Percentiles rank a stretch among this genome's conserved stretches.
phyloP scores from a whole-genome alignment of 1,140 invertebrate genomes.

The Phymorhynchus buccinoides region DNA sequence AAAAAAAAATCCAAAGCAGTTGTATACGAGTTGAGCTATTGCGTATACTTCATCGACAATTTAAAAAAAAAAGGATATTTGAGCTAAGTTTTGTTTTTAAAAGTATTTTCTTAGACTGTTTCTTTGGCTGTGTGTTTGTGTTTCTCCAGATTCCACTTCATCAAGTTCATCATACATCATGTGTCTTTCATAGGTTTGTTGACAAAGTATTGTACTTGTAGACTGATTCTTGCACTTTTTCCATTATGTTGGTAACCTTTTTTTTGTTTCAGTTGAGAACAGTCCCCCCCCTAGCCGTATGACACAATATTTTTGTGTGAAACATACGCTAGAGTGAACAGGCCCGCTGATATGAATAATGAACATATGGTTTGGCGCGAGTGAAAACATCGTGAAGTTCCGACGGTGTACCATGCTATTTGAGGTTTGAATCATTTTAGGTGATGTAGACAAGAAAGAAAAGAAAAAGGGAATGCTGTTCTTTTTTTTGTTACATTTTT shows the following conservation, averaged over 20 bases:
- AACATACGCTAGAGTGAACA: conserved; percentile 36
- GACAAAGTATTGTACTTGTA: too few relatives aligned
- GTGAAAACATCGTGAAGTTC: conserved; percentile 41
- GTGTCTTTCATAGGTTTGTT: too few relatives aligned
- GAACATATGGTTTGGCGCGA: conserved; percentile 41
- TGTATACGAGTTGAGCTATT: too few relatives aligned
- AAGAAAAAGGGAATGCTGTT: not conserved
- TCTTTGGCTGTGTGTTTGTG: too few relatives aligned
- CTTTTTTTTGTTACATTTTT: not conserved
- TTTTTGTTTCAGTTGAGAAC: conserved; percentile 42
- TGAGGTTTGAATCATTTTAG: conserved; percentile 37
- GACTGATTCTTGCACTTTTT: too few relatives aligned
- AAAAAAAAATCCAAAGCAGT: too few relatives aligned
- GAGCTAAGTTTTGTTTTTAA: too few relatives aligned
- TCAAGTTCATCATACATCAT: too few relatives aligned
- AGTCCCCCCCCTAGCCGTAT: conserved; percentile 33
- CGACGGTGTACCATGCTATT: conserved; percentile 42
- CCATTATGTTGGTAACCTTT: conserved; percentile 17
- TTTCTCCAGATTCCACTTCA: too few relatives aligned
- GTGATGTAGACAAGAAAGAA: not conserved
- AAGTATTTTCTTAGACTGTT: too few relatives aligned
- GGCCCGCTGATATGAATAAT: conserved; percentile 44
- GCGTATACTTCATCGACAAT: too few relatives aligned
- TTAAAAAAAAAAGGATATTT: too few relatives aligned
- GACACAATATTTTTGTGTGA: conserved; percentile 37